These are phyloP conservation scores for Hipparchia semele DNA, from an alignment of 2,888 invertebrate species.

Conservation along the genomic window DNA sequence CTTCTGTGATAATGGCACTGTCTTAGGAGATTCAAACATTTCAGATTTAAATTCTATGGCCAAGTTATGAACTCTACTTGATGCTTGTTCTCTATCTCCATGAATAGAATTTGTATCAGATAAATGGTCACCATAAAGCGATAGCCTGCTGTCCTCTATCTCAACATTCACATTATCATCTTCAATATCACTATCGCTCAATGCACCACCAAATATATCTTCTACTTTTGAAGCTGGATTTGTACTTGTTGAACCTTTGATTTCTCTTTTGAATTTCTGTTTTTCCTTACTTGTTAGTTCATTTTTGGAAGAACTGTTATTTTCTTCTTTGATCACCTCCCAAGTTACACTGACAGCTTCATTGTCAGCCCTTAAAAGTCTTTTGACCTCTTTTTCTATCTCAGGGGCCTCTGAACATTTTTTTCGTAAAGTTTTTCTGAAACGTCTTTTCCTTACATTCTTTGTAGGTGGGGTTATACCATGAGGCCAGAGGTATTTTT, in stretches of 20 bases:
- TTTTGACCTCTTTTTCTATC: conserved; percentile 98
- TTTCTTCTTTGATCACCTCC: conserved; percentile 95
- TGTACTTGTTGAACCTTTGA: conserved; percentile 41
- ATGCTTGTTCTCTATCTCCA: conserved; percentile 37
- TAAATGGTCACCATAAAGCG: conserved; percentile 85
- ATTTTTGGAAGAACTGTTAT: conserved; percentile 72
- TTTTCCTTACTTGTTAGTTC: conserved; percentile 56
- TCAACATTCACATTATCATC: conserved; percentile 92
- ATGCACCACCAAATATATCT: conserved; percentile 96
- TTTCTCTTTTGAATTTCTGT: conserved; percentile 55
- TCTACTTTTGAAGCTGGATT: conserved; percentile 65
- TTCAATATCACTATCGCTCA: conserved; percentile 93
- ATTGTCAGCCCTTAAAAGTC: conserved; percentile 94
- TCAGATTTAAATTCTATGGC: conserved; percentile 68
- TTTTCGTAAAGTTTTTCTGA: conserved; percentile 97
- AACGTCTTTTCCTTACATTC: conserved; percentile 95
- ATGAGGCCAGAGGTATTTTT: conserved; percentile 97
- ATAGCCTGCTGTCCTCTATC: conserved; percentile 90
- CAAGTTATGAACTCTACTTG: conserved; percentile 38
- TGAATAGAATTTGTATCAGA: conserved; percentile 83
- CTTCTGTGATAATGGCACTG: conserved; percentile 12
- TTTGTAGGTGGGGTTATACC: conserved; percentile 98
- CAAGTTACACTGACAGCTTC: conserved; percentile 95
- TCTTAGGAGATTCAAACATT: conserved; percentile 52
- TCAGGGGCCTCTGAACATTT: conserved; percentile 98